Base-by-base conservation (phyloP, 2,888 invertebrate genomes). In the Teinopalpus imperialis region DNA sequence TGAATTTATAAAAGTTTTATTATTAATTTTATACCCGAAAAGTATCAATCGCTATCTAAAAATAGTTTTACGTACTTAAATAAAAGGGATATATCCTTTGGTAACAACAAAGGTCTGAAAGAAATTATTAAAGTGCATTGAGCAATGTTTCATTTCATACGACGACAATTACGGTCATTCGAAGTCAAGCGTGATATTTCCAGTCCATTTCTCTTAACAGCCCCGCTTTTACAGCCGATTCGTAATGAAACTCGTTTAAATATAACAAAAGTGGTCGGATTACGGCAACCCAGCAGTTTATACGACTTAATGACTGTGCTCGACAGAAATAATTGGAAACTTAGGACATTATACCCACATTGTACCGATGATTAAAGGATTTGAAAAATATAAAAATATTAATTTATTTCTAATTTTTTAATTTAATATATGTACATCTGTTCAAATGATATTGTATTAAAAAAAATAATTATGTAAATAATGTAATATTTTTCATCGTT, bases 201-300 rank as follows among this genome's bases (percentile, higher is more conserved):
- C 80, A 82, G 80, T 77, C 77, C 79, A 86, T 85, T 85, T 79
- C 75, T 79, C 74, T 76, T 81, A 81, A 82, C 79, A 81, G 75
- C 77, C 54, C 69, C 62, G 75, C 78, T 85, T 85, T 85, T 82
- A 83, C 77, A 83, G 77, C 78, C 78, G 69, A 82, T 82, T 68
- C 83, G 81, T 83, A 82, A 85, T 85, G 78, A 82, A 85, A 83
- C 81, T 78, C 82, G 77, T 82, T 87, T 86, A 81, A 86, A 86
- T 81, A 85, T 83, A 77, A 81, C 85, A 81, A 80, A 83, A 86
- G 82, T 85, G 83, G 82, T 77, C 66, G 77, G 82, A 83, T 86
- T 83, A 83, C 78, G 69, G 73, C 73, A 59, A 66, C 63, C 75
- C 67, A 74, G 75, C 78, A 80, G 78, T 85, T 86, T 83, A 82